A percentile compares a stretch with the other conserved stretches of the same genome.
phyloP scores from a whole-genome alignment of 2,797 vertebrate species.

The Myotis vivesi region DNA sequence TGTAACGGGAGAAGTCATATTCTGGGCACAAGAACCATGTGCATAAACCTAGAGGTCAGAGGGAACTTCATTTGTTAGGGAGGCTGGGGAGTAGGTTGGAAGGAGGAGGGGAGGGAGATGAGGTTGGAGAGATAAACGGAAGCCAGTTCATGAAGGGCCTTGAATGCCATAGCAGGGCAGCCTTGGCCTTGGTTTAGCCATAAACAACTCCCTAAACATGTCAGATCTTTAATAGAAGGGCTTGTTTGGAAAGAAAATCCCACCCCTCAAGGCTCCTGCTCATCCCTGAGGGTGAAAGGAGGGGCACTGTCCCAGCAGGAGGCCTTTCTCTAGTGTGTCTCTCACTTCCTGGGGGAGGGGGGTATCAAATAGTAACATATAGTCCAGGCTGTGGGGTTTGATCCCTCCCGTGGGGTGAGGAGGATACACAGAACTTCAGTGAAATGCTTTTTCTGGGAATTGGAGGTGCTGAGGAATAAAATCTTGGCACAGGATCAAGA shows the following conservation, averaged over 20 bases:
- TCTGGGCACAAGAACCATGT: not conserved
- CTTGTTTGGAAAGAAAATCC: not conserved
- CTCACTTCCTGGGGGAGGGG: not conserved
- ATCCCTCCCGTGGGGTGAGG: not conserved
- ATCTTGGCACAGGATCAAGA: not conserved
- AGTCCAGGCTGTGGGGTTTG: not conserved
- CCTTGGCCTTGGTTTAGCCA: not conserved
- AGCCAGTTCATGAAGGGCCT: not conserved
- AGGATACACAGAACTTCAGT: not conserved
- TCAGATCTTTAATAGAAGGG: not conserved
- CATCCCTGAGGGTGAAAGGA: not conserved
- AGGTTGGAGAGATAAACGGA: too few relatives aligned
- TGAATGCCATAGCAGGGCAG: fast-evolving
- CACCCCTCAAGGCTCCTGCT: not conserved
- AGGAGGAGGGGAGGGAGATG: not conserved
- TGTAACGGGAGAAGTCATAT: not conserved
- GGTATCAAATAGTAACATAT: not conserved
- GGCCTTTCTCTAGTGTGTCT: too few relatives aligned
- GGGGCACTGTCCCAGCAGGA: not conserved
- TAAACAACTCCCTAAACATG: not conserved
- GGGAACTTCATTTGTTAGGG: not conserved
- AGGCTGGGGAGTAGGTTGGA: not conserved
- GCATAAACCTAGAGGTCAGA: not conserved
- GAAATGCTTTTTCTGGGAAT: not conserved
- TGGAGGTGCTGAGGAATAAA: not conserved